Conservation (phyloP, 2,888 invertebrate species). For the Hartigia nigra region DNA sequence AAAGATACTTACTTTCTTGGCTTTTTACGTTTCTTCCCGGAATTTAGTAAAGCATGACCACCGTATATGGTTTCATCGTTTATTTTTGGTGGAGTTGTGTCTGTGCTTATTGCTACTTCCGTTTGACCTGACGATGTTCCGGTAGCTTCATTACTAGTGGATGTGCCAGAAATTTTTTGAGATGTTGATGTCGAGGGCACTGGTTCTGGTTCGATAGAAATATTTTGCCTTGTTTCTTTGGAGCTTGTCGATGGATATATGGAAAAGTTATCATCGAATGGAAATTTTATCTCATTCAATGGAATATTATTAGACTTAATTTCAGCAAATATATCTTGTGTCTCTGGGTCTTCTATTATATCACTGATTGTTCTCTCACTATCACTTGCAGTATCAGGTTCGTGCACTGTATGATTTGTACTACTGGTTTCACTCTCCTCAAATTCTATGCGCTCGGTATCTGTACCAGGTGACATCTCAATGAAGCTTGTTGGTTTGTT, state of each 20-base stretch:
- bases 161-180: slow-evolving; percentile 39
- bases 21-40: slow-evolving; percentile 36
- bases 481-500: no score
- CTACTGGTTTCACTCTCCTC: slow-evolving; percentile 17
- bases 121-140: background rate
- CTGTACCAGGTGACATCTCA: slow-evolving; percentile 13
- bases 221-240: background rate
- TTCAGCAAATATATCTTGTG: background rate
- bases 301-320: background rate
- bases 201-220: background rate
- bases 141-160: slow-evolving; percentile 10
- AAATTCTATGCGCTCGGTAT: slow-evolving; percentile 22
- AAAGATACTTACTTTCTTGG: slow-evolving; percentile 37
- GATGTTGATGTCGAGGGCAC: background rate
- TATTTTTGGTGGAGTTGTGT: slow-evolving; percentile 28
- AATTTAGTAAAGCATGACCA: slow-evolving; percentile 13
- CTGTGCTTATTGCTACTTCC: slow-evolving; percentile 21
- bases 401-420: background rate
- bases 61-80: background rate
- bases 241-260: background rate
- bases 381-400: slow-evolving; percentile 23
- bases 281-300: background rate
- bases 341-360: slow-evolving; percentile 40
- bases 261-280: background rate
- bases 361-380: slow-evolving; percentile 30